A percentile compares a stretch with the other conserved stretches of the same genome.
Evolutionary conservation across 2,888 invertebrate genomes (phyloP).

Genomic region (Coleophora flavipennella): DNA sequence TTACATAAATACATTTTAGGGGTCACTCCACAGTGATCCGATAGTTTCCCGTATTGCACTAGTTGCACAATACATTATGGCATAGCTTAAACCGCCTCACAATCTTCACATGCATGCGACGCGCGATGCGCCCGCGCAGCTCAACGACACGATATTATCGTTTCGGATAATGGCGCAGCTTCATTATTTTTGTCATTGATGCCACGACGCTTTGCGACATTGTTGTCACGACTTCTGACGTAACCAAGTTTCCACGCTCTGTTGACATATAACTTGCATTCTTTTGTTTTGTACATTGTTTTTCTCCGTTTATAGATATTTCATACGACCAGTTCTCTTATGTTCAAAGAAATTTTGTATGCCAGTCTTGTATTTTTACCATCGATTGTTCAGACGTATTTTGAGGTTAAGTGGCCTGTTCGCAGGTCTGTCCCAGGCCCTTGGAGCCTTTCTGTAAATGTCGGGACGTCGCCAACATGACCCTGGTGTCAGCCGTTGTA

Average conservation of each 20-base stretch:
- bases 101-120: slow-evolving; percentile 34
- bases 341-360: neutral
- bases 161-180: slow-evolving; percentile 36
- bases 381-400: slow-evolving; percentile 4
- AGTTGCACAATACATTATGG: slow-evolving; percentile 28
- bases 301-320: slow-evolving; percentile 5
- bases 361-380: too few relatives aligned
- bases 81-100: slow-evolving; percentile 12
- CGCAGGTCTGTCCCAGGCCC: too few relatives aligned
- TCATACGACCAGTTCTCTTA: slow-evolving; percentile 6
- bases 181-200: slow-evolving; percentile 48
- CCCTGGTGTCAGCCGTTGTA: slow-evolving; percentile 19
- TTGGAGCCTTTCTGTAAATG: slow-evolving; percentile 2
- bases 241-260: slow-evolving; percentile 44
- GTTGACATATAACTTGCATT: slow-evolving; percentile 26
- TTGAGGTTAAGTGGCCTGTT: slow-evolving; percentile 8
- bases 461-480: slow-evolving; percentile 13
- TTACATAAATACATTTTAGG: too few relatives aligned
- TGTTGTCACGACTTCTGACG: slow-evolving; percentile 46
- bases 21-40: slow-evolving; percentile 48
- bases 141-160: slow-evolving; percentile 18
- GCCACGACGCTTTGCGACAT: slow-evolving; percentile 42
- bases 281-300: slow-evolving; percentile 18
- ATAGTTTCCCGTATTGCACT: slow-evolving; percentile 48
- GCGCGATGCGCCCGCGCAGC: slow-evolving; percentile 20